Base-by-base conservation (phyloP, 2,797 vertebrate species). In the Thalassophryne amazonica region DNA sequence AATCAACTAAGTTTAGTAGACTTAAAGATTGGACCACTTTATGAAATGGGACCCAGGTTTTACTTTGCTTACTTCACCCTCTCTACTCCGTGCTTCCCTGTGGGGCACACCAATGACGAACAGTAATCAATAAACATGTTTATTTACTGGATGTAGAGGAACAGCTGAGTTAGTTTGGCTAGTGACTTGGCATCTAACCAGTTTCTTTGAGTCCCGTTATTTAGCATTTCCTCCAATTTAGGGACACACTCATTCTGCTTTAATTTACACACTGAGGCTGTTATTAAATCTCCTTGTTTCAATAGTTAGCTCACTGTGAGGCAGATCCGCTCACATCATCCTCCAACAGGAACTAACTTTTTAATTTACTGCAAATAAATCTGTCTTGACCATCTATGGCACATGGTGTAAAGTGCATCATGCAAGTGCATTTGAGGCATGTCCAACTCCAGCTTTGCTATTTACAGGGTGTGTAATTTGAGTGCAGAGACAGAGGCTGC, bases 81-180 rank as follows among this genome's bases (percentile, higher is more conserved):
- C 32, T 39, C 18, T 32, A 25, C 25, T n/a, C 2, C 6, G 42
- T 40, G 29, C 20, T 36, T 13, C 57, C 24, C 38, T 1, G 2
- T 25, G 6, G 17, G 27, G 43, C 51, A 30, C 50, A 25, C 12
- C 30, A 43, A 17, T 50, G 37, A 51, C n/a, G n/a, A 7, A 59
- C 53, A 62, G 55, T 22, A n/a, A n/a, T n/a, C n/a, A n/a, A 45
- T 30, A 15, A 52, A 29, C 38, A 36, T 60, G 51, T 47, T 68
- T 39, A 45, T 61, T 39, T 54, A 34, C 60, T 41, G 24, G 10
- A 50, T 10, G 6, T 37, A 11, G 9, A 20, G 27, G 2, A 35
- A 34, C 28, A 8, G 29, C 16, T 20, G 15, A 33, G 18, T 17
- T 33, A 20, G 35, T 47, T 25, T 36, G 37, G 21, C 27, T 39